A percentile compares a stretch with the other conserved stretches of the same genome.
phyloP scores from a whole-genome alignment of 2,888 invertebrate genomes.

The Yponomeuta malinellus region DNA sequence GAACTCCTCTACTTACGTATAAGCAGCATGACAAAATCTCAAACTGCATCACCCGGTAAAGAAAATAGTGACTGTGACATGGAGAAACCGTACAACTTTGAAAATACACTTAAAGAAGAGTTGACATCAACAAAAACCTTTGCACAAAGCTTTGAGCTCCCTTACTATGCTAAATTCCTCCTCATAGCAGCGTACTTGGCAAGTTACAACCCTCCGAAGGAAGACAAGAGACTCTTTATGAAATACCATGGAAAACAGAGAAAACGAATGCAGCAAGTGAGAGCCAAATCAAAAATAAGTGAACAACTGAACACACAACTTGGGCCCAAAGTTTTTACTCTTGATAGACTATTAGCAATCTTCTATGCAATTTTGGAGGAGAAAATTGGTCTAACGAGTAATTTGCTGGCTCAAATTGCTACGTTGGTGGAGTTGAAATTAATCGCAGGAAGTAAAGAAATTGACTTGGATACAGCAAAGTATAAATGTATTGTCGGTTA shows the following conservation, averaged over 20 bases:
- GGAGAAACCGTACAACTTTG: constrained; percentile 37
- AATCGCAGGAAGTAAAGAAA: constrained; percentile 82
- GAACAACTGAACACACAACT: constrained; percentile 80
- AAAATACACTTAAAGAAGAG: constrained; percentile 59
- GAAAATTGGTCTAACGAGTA: constrained; percentile 89
- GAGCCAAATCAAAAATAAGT: constrained; percentile 74
- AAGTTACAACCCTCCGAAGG: constrained; percentile 92
- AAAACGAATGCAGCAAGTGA: constrained; percentile 78
- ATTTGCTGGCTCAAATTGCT: constrained; percentile 90
- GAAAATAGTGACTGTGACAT: constrained; percentile 39
- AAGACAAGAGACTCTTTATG: constrained; percentile 90
- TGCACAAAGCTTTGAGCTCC: constrained; percentile 84
- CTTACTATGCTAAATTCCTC: constrained; percentile 92
- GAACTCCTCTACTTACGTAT: constrained; percentile 86
- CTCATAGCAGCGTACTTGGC: constrained; percentile 94
- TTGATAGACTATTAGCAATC: constrained; percentile 89
- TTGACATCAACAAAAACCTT: constrained; percentile 69
- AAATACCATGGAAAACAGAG: constrained; percentile 84
- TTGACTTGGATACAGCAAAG: constrained; percentile 86
- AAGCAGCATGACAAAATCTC: constrained; percentile 40
- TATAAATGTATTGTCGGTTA: constrained; percentile 91
- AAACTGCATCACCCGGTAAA: constrained; percentile 45
- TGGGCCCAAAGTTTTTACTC: constrained; percentile 88
- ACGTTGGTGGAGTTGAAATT: constrained; percentile 90
- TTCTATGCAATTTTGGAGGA: constrained; percentile 92